Conservation (phyloP, 2,797 vertebrate genomes). For the Eupleurogrammus muticus region DNA sequence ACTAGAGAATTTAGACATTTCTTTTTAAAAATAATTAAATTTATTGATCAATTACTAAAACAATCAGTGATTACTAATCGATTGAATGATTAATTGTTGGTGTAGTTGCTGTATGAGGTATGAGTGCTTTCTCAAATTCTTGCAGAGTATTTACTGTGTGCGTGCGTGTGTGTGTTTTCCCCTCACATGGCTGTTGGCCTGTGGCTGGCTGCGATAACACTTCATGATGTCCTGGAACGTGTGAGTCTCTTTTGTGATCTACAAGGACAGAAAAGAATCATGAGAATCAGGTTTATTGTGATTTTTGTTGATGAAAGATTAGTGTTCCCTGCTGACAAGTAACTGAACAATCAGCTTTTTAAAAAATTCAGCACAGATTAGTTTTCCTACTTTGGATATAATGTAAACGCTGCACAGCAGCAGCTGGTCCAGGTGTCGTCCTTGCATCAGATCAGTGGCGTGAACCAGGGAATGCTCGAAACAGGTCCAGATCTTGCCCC, state of each 20-base stretch:
- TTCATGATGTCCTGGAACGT: slow-evolving; percentile 99
- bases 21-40: too few species aligned
- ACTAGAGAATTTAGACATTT: too few species aligned
- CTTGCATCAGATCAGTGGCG: slow-evolving; percentile 91
- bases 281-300: too few species aligned
- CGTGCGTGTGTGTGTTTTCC: too few species aligned
- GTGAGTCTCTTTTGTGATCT: slow-evolving; percentile 96
- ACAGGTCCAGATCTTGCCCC: slow-evolving; percentile 96
- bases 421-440: slow-evolving; percentile 95
- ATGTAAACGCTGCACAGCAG: slow-evolving; percentile 96
- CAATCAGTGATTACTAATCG: too few species aligned
- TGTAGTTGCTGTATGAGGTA: background rate
- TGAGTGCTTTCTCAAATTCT: background rate
- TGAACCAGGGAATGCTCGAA: slow-evolving; percentile 94
- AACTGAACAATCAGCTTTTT: too few species aligned
- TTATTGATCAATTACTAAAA: too few species aligned
- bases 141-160: background rate
- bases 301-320: too few species aligned
- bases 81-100: too few species aligned
- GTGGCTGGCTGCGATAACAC: slow-evolving; percentile 97
- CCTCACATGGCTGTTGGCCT: slow-evolving; percentile 96
- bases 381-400: slow-evolving; percentile 88
- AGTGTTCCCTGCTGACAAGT: too few species aligned
- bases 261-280: background rate
- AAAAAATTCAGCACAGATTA: background rate